Conservation (phyloP, 2,113 vertebrate species). For the Chloebia gouldiae region DNA sequence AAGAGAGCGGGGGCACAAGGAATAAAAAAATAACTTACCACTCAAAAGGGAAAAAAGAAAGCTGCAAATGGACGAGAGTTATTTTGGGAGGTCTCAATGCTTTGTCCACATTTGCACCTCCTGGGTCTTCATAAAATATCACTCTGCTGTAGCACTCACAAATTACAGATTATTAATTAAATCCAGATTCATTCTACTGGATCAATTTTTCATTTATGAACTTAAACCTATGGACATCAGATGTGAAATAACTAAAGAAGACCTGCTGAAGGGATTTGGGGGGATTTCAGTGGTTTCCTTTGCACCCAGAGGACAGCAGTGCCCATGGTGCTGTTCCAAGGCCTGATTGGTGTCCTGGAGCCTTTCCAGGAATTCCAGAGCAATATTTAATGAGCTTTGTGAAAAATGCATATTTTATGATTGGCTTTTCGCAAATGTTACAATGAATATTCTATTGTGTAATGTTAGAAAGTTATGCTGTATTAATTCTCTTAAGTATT, state of each 20-base stretch:
- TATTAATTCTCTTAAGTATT: too few species aligned
- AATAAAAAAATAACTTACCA: background rate
- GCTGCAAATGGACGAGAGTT: background rate
- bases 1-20: background rate
- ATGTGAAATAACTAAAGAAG: background rate
- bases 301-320: background rate
- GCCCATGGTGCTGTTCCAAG: background rate
- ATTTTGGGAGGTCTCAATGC: background rate
- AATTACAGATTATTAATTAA: background rate
- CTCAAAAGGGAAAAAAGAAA: background rate
- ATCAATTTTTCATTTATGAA: background rate
- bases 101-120: background rate
- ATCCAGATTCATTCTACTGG: background rate
- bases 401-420: too few species aligned
- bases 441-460: too few species aligned
- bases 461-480: too few species aligned
- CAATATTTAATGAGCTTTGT: background rate
- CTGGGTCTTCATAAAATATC: background rate
- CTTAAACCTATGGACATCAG: background rate
- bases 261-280: background rate
- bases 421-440: too few species aligned
- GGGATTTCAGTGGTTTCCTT: background rate
- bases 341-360: background rate
- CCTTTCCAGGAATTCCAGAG: background rate
- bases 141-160: background rate